Base-by-base conservation (phyloP, 2,797 vertebrate genomes). In the Megaceryle alcyon region DNA sequence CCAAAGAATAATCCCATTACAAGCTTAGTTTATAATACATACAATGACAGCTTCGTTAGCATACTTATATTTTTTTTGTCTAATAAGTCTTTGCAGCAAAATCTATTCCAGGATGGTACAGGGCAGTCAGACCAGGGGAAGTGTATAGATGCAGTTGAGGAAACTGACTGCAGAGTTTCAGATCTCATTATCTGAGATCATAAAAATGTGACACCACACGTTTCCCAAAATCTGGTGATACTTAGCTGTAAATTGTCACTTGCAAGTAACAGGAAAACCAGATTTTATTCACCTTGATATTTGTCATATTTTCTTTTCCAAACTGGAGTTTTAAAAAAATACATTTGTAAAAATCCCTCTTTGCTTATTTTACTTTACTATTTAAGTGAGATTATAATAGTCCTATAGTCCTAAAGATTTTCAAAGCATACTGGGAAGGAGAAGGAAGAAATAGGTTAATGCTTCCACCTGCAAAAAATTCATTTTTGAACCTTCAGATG, bases 1-100 rank as follows among this genome's bases (percentile, higher is more conserved):
- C 77, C 73, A 86, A 96, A 97, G 64, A 95, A 97, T 96, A 96
- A 94, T 96, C 85, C 76, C 86, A 96, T 95, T 97, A 94, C 77
- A 73, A 77, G 66, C 91, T 96, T 92, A 94, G 79, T 92, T 93
- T 96, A 80, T 82, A 88, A 95, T 25, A 82, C 21, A 12, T 37
- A 75, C 18, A 92, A 68, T 89, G 65, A 85, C 59, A 97, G 63
- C 61, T 95, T 91, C 7, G 57, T 95, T 97, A 95, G 14, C 25
- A 28, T 64, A 12, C 48, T 90, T 94, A 46, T 86, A 35, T 79
- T 39, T 86, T 56, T 83, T 33, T 22, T 19, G 18, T 73, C 33
- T 64, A 77, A 23, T 64, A 92, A 83, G 19, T 82, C 25, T 88
- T 92, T 80, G n/a, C 28, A 92, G 31, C 16, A 93, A 53, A 71